phyloP scores from a whole-genome alignment of 2,888 invertebrate genomes.

The Agrilus cyanescens region DNA sequence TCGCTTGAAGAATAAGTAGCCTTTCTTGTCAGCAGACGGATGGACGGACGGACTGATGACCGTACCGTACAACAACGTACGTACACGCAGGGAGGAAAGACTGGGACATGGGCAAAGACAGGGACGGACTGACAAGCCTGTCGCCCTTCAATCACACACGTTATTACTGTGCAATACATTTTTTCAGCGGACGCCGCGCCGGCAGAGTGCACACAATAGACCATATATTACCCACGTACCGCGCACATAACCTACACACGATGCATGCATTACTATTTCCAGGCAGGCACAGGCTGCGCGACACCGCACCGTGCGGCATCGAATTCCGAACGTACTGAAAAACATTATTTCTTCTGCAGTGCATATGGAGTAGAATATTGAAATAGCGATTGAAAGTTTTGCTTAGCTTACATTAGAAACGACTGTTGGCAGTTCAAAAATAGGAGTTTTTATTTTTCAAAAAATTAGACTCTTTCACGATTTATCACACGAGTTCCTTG shows the following conservation, averaged over 20 bases:
- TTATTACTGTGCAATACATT: conserved; percentile 32
- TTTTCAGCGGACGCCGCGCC: conserved; percentile 17
- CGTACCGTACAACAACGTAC: too few relatives aligned
- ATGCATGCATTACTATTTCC: too few relatives aligned
- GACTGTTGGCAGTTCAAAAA: too few relatives aligned
- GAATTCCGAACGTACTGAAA: too few relatives aligned
- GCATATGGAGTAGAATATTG: background rate
- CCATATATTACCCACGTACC: conserved; percentile 29
- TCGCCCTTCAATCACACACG: conserved; percentile 31
- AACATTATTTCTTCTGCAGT: conserved; percentile 1
- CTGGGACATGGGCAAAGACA: conserved; percentile 1
- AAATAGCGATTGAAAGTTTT: too few relatives aligned
- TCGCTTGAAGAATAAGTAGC: conserved; percentile 30
- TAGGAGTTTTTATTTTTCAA: too few relatives aligned
- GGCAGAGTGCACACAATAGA: conserved; percentile 28
- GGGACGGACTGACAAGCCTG: conserved; percentile 12
- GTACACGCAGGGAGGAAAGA: too few relatives aligned
- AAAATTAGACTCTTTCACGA: too few relatives aligned
- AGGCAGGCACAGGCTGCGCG: background rate
- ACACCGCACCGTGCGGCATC: too few relatives aligned
- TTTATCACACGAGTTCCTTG: too few relatives aligned
- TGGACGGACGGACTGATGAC: too few relatives aligned
- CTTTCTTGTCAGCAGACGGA: conserved; percentile 23
- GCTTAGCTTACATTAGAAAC: too few relatives aligned
- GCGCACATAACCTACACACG: conserved; percentile 3